Evolutionary conservation across 2,113 vertebrate genomes (phyloP), one percentile per base, ranked within the genome.

Genomic region (Heterocephalus glaber): DNA sequence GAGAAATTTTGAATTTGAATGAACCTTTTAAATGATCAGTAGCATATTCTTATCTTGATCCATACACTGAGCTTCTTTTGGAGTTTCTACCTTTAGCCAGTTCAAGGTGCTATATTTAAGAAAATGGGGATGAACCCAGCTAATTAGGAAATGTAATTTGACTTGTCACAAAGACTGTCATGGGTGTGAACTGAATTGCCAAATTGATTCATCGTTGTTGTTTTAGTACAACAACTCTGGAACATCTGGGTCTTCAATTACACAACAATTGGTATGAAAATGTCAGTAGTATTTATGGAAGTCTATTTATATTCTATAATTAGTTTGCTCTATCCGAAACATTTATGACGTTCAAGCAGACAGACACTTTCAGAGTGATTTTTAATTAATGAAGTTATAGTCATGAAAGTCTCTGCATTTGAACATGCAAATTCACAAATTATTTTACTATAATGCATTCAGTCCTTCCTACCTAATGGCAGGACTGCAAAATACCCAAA

Each of bases 171-270:
- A 96, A 91, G 33, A 90, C 90, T 97, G 94, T 76, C 68, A 41
- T 44, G 93, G 35, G 88, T 92, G 44, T 97, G 95, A 98, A 96
- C 85, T 72, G 85, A 98, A 91, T 93, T 61, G 83, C 90, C 95
- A 95, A 97, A 97, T 52, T 96, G 97, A 98, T 97, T 98, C 96
- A 87, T 49, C 96, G 87, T 94, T 97, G 96, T 94, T 97, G 96
- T 97, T 97, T 98, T 96, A 96, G 90, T 82, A 92, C 90, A 97
- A 95, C 56, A 94, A 95, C 86, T 97, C 80, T 82, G 94, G 94
- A 93, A 94, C 81, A 86, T 66, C 60, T 0, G 17, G 94, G 77
- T 96, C 47, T 98, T 95, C 93, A 96, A 95, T 98, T 98, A 96
- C 60, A 74, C 9, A 97, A 97, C 76, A 96, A 96, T 98, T 97